These are phyloP conservation scores for Macropodus opercularis DNA, from an alignment of 2,797 vertebrate genomes.

Conservation along the genomic window DNA sequence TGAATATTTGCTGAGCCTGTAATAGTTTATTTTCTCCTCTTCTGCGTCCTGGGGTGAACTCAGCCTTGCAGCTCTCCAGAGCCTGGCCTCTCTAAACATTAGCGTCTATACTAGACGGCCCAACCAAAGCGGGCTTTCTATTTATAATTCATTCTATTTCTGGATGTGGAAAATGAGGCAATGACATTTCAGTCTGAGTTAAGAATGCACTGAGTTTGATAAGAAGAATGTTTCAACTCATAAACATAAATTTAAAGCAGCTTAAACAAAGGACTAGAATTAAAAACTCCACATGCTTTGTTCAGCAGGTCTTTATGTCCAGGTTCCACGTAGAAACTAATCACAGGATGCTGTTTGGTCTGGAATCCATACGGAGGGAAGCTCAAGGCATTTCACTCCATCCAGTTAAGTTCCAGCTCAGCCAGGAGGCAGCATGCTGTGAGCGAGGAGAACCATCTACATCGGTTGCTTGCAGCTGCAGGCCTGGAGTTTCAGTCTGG, in stretches of 20 bases:
- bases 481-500: conserved; percentile 68
- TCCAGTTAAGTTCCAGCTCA: conserved; percentile 55
- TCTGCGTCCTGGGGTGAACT: conserved; percentile 61
- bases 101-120: conserved; percentile 23
- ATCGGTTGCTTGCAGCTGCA: conserved; percentile 66
- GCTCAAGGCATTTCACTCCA: conserved; percentile 31
- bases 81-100: conserved; percentile 48
- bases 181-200: conserved; percentile 25
- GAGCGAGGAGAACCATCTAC: conserved; percentile 45
- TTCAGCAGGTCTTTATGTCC: conserved; percentile 31
- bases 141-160: conserved; percentile 40
- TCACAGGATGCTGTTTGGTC: conserved; percentile 46
- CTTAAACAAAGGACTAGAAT: neutral
- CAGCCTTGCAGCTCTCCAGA: conserved; percentile 32
- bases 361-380: conserved; percentile 40
- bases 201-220: conserved; percentile 3
- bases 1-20: conserved; percentile 54
- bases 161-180: conserved; percentile 9
- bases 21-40: conserved; percentile 68
- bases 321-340: conserved; percentile 34
- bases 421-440: conserved; percentile 17
- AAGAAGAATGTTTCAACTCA: neutral
- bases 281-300: neutral
- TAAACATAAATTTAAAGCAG: conserved; percentile 4
- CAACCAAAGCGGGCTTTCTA: conserved; percentile 31